Percentiles rank a stretch among this genome's conserved stretches.
Evolutionary conservation across 2,113 vertebrate species (phyloP).

Genomic region (Xenotilapia flavipinnis): DNA sequence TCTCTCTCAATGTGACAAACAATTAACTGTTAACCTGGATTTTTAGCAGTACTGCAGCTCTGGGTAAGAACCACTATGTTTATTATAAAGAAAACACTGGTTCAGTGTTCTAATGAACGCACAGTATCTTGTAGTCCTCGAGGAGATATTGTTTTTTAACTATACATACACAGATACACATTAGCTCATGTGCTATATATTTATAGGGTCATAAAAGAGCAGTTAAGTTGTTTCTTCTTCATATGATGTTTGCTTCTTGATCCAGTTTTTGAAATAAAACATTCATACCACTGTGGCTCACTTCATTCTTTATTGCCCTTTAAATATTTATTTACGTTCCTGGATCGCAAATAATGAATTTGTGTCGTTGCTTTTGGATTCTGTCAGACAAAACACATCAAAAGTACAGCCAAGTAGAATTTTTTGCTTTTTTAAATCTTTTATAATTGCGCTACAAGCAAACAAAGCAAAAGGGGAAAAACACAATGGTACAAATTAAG

Average conservation of each 20-base stretch:
- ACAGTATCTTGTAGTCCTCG: neutral
- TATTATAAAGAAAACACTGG: neutral
- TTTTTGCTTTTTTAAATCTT: neutral
- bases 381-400: neutral
- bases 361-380: neutral
- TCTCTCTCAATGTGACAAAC: neutral
- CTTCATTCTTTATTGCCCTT: neutral
- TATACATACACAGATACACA: neutral
- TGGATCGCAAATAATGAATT: neutral
- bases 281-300: neutral
- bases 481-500: neutral
- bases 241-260: conserved; percentile 7
- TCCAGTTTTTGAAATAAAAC: conserved; percentile 58
- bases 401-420: neutral
- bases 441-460: neutral
- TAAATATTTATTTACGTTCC: neutral
- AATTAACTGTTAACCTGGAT: neutral
- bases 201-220: neutral
- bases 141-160: neutral
- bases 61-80: neutral
- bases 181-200: neutral
- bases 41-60: neutral
- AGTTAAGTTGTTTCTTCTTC: neutral
- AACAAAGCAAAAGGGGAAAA: neutral
- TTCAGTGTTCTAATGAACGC: neutral